Conservation (phyloP, 2,888 invertebrate genomes). For the Tupiocoris notatus region DNA sequence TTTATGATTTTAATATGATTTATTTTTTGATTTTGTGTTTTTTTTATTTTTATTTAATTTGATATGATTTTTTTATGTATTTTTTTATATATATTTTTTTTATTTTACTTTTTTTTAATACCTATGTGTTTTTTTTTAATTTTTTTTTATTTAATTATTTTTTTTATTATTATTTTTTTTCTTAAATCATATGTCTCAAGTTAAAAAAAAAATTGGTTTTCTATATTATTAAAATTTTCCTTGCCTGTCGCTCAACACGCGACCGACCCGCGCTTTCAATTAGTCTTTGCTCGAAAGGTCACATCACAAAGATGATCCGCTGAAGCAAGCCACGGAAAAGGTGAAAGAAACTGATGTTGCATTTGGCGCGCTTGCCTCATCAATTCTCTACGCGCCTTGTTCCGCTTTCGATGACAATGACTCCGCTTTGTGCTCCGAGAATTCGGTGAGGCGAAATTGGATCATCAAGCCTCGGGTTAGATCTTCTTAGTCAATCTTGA, state of each 20-base stretch:
- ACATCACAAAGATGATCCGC: not conserved
- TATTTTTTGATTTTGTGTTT: too few species aligned
- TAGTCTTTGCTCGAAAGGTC: not conserved
- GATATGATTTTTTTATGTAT: too few species aligned
- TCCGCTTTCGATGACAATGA: not conserved
- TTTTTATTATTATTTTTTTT: too few species aligned
- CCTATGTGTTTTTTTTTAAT: too few species aligned
- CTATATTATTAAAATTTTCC: too few species aligned
- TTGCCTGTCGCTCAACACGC: not conserved
- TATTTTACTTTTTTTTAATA: not conserved
- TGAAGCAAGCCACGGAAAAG: not conserved
- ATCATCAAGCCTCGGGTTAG: not conserved
- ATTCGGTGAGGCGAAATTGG: not conserved
- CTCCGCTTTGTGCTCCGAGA: not conserved
- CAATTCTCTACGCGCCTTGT: not conserved
- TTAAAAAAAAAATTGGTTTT: too few species aligned
- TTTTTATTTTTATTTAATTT: too few species aligned
- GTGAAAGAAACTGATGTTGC: not conserved
- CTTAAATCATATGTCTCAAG: too few species aligned
- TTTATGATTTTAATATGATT: too few species aligned
- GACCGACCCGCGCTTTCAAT: not conserved
- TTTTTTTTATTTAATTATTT: not conserved
- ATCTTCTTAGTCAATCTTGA: too few species aligned
- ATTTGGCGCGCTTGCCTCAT: not conserved
- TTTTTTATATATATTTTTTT: too few species aligned